Evolutionary conservation across 2,113 vertebrate species (phyloP).

Genomic region (Psammodynastes pulverulentus): DNA sequence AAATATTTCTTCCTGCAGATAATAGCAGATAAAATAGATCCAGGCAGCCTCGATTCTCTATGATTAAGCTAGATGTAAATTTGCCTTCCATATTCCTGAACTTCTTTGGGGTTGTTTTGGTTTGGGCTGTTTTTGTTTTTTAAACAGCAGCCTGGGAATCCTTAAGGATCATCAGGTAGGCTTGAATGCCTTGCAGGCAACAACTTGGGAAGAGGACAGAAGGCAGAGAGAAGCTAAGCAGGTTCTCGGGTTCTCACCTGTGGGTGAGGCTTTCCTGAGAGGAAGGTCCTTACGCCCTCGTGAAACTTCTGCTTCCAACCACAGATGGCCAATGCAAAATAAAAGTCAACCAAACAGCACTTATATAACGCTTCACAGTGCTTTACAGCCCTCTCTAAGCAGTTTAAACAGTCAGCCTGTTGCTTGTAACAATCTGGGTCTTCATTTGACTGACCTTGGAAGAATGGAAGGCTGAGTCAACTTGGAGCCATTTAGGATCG

Average conservation of each 20-base stretch:
- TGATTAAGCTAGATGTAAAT: background rate
- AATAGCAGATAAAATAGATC: background rate
- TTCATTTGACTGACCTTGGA: no score
- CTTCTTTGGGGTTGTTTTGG: background rate
- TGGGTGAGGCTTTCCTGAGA: background rate
- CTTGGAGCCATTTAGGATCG: no score
- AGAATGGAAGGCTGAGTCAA: no score
- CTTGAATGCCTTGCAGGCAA: background rate
- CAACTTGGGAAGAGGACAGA: background rate
- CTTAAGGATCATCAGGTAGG: background rate
- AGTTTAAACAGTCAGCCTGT: no score
- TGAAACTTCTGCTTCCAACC: background rate
- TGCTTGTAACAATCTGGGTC: no score
- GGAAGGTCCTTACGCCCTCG: background rate
- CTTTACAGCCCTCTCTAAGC: no score
- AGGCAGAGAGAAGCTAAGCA: background rate
- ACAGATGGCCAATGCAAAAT: background rate
- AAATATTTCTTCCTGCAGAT: background rate
- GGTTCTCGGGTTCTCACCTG: background rate
- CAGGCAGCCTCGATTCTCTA: background rate
- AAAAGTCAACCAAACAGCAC: background rate
- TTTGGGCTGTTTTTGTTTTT: background rate
- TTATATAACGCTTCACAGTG: no score
- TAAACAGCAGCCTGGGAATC: background rate
- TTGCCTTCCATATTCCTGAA: background rate